A percentile compares a stretch with the other conserved stretches of the same genome.
phyloP scores from a whole-genome alignment of 1,140 invertebrate genomes.

The Latrodectus geometricus region DNA sequence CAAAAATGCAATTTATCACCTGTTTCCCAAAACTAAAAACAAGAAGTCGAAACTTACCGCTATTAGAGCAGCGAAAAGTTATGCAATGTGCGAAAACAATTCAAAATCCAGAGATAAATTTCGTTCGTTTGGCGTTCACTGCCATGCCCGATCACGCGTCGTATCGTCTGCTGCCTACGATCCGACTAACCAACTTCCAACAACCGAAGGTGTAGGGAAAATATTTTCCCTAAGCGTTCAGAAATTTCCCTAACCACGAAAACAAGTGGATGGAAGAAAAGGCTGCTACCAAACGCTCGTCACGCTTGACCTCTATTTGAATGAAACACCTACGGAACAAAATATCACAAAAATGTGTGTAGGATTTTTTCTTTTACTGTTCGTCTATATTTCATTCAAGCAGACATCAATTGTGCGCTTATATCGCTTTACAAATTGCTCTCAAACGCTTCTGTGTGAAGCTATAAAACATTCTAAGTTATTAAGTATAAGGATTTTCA shows the following conservation, averaged over 20 bases:
- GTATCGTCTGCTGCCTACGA: constrained; percentile 17
- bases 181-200: background rate
- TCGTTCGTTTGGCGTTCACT: constrained; percentile 31
- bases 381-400: too few species aligned
- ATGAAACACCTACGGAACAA: constrained; percentile 33
- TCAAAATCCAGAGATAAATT: constrained; percentile 19
- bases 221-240: background rate
- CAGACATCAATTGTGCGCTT: too few species aligned
- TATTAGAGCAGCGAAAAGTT: constrained; percentile 23
- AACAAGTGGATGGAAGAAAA: background rate
- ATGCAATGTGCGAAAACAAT: background rate
- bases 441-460: too few species aligned
- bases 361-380: too few species aligned
- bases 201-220: background rate
- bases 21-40: background rate
- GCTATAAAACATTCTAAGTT: too few species aligned
- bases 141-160: constrained; percentile 43
- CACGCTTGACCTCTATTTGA: constrained; percentile 37
- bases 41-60: constrained; percentile 21
- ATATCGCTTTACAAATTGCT: too few species aligned
- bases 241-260: background rate
- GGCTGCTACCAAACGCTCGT: background rate
- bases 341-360: background rate
- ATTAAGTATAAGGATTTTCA: too few species aligned
- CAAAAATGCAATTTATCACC: background rate